Evolutionary conservation across 2,888 invertebrate species (phyloP).

Genomic region (Trisateles emortualis): DNA sequence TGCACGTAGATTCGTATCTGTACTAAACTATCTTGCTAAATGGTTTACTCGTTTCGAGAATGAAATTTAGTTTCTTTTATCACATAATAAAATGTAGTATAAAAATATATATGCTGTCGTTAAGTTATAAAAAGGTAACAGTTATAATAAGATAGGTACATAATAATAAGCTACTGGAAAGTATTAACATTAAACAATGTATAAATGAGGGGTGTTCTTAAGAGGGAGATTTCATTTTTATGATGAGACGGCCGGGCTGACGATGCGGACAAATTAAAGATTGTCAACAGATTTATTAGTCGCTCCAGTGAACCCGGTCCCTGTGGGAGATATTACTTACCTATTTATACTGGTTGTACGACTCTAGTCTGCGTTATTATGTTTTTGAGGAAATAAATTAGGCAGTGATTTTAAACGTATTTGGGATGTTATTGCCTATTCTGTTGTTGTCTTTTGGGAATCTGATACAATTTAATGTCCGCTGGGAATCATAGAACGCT

Average conservation of each 20-base stretch:
- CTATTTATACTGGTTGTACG: slow-evolving; percentile 54
- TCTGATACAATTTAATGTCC: too few species aligned
- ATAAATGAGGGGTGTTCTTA: slow-evolving; percentile 56
- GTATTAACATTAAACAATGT: slow-evolving; percentile 46
- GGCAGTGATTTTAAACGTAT: neutral
- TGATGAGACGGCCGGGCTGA: slow-evolving; percentile 63
- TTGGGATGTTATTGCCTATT: neutral
- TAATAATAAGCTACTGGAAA: slow-evolving; percentile 30
- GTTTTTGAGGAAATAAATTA: slow-evolving; percentile 27
- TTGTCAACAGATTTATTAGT: slow-evolving; percentile 86
- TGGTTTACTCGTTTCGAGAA: neutral
- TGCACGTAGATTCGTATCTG: slow-evolving; percentile 28
- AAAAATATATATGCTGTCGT: too few species aligned
- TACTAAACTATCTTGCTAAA: slow-evolving; percentile 4
- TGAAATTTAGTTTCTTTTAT: neutral
- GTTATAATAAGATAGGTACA: slow-evolving; percentile 30
- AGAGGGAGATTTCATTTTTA: slow-evolving; percentile 64
- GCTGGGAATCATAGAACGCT: too few species aligned
- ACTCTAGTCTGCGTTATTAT: slow-evolving; percentile 24
- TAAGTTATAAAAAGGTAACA: neutral
- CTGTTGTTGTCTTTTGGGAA: neutral
- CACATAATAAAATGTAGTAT: too few species aligned
- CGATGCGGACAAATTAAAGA: slow-evolving; percentile 80
- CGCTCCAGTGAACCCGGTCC: slow-evolving; percentile 78
- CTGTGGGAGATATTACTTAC: slow-evolving; percentile 62